Conservation (phyloP, 2,888 invertebrate genomes). For the Scaptomyza reducta region DNA sequence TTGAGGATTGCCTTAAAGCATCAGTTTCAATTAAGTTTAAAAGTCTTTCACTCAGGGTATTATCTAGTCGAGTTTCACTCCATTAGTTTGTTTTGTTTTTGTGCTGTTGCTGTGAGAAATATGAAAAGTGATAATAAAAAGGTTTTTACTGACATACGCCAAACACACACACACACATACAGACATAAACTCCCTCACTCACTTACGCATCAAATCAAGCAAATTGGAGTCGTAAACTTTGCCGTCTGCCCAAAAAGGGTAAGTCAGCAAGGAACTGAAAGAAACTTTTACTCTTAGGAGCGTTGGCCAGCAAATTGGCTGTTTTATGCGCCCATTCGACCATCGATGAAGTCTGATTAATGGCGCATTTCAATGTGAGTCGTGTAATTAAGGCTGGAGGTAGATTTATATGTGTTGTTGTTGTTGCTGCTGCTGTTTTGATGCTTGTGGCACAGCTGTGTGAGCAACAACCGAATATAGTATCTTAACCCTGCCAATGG, state of each 20-base stretch:
- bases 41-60: not conserved
- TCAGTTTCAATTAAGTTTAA: no score
- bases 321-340: slow-evolving; percentile 60
- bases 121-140: slow-evolving; percentile 70
- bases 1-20: no score
- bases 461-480: not conserved
- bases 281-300: slow-evolving; percentile 1
- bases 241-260: slow-evolving; percentile 19
- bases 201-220: slow-evolving; percentile 34
- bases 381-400: slow-evolving; percentile 63
- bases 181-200: not conserved
- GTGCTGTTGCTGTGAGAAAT: slow-evolving; percentile 46
- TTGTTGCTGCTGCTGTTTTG: slow-evolving; percentile 5
- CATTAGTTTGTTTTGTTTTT: not conserved
- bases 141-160: slow-evolving; percentile 44
- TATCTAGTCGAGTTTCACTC: not conserved
- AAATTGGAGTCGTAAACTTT: slow-evolving; percentile 64
- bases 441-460: slow-evolving; percentile 46
- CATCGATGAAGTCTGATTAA: slow-evolving; percentile 77
- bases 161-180: slow-evolving; percentile 9
- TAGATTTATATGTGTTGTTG: slow-evolving; percentile 56
- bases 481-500: slow-evolving; percentile 4
- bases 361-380: slow-evolving; percentile 69
- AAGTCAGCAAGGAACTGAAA: slow-evolving; percentile 1
- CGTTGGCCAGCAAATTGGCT: slow-evolving; percentile 49